Base-by-base conservation (phyloP, 92 coral and sea anemone genomes). In the Metridium senile region DNA sequence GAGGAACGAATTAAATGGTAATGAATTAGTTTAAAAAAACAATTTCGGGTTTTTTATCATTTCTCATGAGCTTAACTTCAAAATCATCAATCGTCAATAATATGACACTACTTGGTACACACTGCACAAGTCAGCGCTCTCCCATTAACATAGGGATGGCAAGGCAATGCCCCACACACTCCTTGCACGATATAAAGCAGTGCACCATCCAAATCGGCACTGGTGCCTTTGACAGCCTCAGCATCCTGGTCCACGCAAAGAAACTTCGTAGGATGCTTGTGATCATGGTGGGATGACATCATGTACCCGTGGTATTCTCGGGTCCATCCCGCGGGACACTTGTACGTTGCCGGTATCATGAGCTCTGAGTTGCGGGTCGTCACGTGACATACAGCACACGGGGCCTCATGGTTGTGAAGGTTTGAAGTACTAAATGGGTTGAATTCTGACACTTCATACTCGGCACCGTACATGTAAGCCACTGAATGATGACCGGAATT, bases 61-160 rank as follows among this genome's bases (percentile, higher is more conserved):
- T n/a, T n/a, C n/a, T n/a, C n/a, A n/a, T n/a, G n/a, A n/a, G n/a
- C n/a, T n/a, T 45, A 45, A n/a, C n/a, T n/a, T n/a, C n/a, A n/a
- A n/a, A n/a, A n/a, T n/a, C n/a, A n/a, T n/a, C n/a, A n/a, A n/a
- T n/a, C n/a, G n/a, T n/a, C n/a, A n/a, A n/a, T n/a, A n/a, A n/a
- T n/a, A n/a, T n/a, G n/a, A n/a, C n/a, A n/a, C 59, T 68, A 90
- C 77, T 90, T 87, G 54, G 91, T 87, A 26, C 94, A 90, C 1
- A 90, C 91, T 13, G 91, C 91, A 64, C 94, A 90, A 10, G 94
- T 90, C 81, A 90, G 63, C 74, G 87, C 91, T 21, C 79, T 49
- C 2, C 89, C 90, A 19, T 23, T 11, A 26, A 67, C 67, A 43
- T 89, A 89, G 0, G 93, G 93, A 21, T 31, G 68, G 63, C 93